phyloP scores from a whole-genome alignment of 2,888 invertebrate species.

The Lasius platythorax region DNA sequence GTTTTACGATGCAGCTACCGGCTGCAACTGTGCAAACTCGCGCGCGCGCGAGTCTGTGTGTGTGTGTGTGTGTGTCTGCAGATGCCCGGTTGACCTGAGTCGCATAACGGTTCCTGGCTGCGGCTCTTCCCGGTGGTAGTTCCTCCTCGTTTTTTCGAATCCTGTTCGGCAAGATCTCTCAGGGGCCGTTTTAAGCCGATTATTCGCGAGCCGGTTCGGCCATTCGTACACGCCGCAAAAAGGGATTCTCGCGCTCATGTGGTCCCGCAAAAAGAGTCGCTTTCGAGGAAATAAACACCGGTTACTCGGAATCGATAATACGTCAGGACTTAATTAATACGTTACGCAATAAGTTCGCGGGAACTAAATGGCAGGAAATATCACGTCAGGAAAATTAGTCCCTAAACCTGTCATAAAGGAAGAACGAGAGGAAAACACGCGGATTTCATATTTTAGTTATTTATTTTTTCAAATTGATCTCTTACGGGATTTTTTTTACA shows the following conservation, averaged over 20 bases:
- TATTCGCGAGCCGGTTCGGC: slow-evolving; percentile 60
- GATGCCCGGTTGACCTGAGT: slow-evolving; percentile 68
- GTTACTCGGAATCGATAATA: slow-evolving; percentile 22
- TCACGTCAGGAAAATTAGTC: not conserved
- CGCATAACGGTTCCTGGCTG: slow-evolving; percentile 67
- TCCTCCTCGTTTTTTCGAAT: slow-evolving; percentile 67
- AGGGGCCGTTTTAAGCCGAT: slow-evolving; percentile 70
- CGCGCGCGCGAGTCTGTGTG: slow-evolving; percentile 48
- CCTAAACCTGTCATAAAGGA: not conserved
- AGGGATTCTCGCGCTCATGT: not conserved
- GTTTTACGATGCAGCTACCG: slow-evolving; percentile 54
- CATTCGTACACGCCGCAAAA: slow-evolving; percentile 52
- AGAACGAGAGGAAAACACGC: not conserved
- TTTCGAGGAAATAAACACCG: slow-evolving; percentile 4
- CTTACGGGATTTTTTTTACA: not conserved
- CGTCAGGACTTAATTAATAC: slow-evolving; percentile 14
- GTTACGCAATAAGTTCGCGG: slow-evolving; percentile 14
- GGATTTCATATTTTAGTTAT: not conserved
- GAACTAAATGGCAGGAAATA: not conserved
- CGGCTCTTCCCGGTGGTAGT: slow-evolving; percentile 63
- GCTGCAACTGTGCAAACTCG: slow-evolving; percentile 33
- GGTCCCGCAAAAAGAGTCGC: not conserved
- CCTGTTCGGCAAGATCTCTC: slow-evolving; percentile 59
- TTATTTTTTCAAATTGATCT: not conserved
- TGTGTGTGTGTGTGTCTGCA: slow-evolving; percentile 58